Base-by-base conservation (phyloP, 2,113 vertebrate genomes). In the Tetraodon nigroviridis region DNA sequence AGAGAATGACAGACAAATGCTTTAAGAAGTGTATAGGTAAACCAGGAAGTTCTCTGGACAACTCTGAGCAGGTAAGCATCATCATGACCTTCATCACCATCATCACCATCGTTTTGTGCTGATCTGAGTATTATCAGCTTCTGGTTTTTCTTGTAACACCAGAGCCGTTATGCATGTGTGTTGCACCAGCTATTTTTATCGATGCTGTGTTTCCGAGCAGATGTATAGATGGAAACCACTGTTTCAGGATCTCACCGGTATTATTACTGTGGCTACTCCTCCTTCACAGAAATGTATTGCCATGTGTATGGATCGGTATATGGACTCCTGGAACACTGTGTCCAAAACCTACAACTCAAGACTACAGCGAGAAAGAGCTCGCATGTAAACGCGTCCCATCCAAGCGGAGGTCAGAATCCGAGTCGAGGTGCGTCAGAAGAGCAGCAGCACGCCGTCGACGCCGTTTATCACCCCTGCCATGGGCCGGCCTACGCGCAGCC, bases 251-350 rank as follows among this genome's bases (percentile, higher is more conserved):
- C 24, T 27, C 24, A 27, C 24, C 24, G n/a, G n/a, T n/a, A 27
- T 27, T 5, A 46, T 46, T 46, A 46, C 17, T n/a, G 15, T n/a
- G n/a, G 6, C 14, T 4, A 61, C 32, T 50, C 47, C 55, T 3
- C 29, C 0, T 37, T 24, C 8, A 29, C 82, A 98, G 97, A 99
- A 99, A 69, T 99, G 97, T 78, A 93, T 99, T 55, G 95, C 95
- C 65, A 99, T 99, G 97, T 99, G 96, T 55, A 99, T 98, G 97
- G 97, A 98, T 80, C 93, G 97, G 6, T 99, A 98, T 70, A 96
- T 98, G 96, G 97, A 99, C 17, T 87, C 94, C 59, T 98, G 97
- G 97, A 98, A 98, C 85, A 95, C 93, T 0, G 94, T 97, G 53
- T 98, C 94, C 14, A 90, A 93, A 29, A 92, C 97, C 19, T 99